These are phyloP conservation scores for Pocillopora verrucosa DNA, from an alignment of 64 coral and sea anemone species.

Conservation along the genomic window DNA sequence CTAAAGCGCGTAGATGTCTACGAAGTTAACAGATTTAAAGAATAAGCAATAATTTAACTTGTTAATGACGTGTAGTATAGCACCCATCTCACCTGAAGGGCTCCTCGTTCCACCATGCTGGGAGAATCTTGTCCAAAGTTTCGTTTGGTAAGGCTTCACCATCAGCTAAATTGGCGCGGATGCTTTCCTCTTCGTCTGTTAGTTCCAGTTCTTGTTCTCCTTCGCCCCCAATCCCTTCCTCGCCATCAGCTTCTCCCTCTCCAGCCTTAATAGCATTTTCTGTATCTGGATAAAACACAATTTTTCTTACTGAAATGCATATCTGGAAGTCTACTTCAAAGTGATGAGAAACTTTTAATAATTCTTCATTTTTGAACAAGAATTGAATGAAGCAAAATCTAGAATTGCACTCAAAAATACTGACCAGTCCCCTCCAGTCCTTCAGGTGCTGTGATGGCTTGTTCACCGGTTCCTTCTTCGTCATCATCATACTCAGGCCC, in stretches of 20 bases:
- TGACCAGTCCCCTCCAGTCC: conserved; percentile 75
- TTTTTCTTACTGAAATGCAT: neutral
- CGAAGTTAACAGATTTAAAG: neutral
- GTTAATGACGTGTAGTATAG: neutral
- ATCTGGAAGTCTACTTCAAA: neutral
- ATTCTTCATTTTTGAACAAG: neutral
- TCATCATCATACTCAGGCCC: conserved; percentile 96
- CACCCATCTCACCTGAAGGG: conserved; percentile 71
- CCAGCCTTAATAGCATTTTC: conserved; percentile 4
- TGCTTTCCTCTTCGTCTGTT: conserved; percentile 95
- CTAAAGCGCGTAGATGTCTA: neutral
- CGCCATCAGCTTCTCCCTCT: conserved; percentile 47
- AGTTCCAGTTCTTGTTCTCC: conserved; percentile 69
- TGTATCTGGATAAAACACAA: conserved; percentile 3
- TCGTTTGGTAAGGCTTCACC: conserved; percentile 77
- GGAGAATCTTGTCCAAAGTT: conserved; percentile 83
- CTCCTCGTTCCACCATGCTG: conserved; percentile 96
- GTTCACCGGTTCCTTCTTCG: conserved; percentile 55
- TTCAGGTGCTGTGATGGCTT: conserved; percentile 61
- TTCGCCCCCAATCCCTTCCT: conserved; percentile 54
- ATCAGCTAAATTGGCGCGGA: conserved; percentile 71
- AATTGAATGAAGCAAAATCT: neutral
- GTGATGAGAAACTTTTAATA: neutral
- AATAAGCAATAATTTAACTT: no score
- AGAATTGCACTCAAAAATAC: neutral